These are phyloP conservation scores for Pteromalus puparum DNA, from an alignment of 1,140 invertebrate genomes.

Conservation along the genomic window DNA sequence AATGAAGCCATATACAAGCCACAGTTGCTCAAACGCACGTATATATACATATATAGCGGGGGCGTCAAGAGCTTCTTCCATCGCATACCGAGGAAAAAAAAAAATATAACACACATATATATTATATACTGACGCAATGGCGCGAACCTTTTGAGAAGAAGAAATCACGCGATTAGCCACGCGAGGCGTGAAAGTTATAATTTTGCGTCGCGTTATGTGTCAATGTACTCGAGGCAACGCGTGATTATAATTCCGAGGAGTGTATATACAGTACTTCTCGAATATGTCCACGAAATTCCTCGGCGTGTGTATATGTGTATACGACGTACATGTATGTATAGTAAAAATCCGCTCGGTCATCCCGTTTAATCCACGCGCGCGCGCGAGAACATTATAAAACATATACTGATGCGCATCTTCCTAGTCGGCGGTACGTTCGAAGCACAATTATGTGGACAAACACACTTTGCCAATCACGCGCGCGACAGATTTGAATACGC, in stretches of 20 bases:
- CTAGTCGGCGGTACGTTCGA: conserved; percentile 40
- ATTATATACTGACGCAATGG: too few species aligned
- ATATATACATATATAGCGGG: not conserved
- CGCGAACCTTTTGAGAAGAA: not conserved
- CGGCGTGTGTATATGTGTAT: not conserved
- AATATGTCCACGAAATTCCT: not conserved
- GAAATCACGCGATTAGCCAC: not conserved
- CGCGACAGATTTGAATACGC: not conserved
- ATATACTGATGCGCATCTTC: conserved; percentile 45
- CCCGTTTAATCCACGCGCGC: conserved; percentile 61
- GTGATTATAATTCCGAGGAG: not conserved
- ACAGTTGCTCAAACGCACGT: not conserved
- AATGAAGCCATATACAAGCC: conserved; percentile 1
- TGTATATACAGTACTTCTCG: too few species aligned
- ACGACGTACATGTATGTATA: not conserved
- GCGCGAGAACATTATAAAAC: not conserved
- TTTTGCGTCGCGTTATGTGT: not conserved
- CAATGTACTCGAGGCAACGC: not conserved
- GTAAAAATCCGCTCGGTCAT: conserved; percentile 65
- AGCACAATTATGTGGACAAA: conserved; percentile 19
- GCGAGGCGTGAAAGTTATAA: not conserved
- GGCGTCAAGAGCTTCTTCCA: not conserved
- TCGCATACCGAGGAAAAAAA: not conserved
- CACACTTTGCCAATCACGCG: conserved; percentile 46
- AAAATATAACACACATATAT: too few species aligned